Conservation (phyloP, 1,140 invertebrate genomes). For the Apis mellifera region Amel_HAv3.1 CM009943.2:3876001-3876500, state of each 20-base stretch:
- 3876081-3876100: slow-evolving; percentile 49
- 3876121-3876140: slow-evolving; percentile 20
- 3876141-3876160: slow-evolving; percentile 19
- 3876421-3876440: slow-evolving; percentile 36
- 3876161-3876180: background rate
- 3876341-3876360: slow-evolving; percentile 12
- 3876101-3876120: slow-evolving; percentile 50
- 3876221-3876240: background rate
- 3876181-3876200: background rate
- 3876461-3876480: background rate
- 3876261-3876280: background rate
- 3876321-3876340: slow-evolving; percentile 5
- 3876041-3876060: background rate
- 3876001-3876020: background rate
- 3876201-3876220: background rate
- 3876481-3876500: slow-evolving; percentile 14
- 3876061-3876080: slow-evolving; percentile 19
- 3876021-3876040: no score
- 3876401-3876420: slow-evolving; percentile 38
- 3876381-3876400: slow-evolving; percentile 23
- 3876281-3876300: background rate
- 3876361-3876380: slow-evolving; percentile 47
- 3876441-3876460: background rate
- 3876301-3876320: slow-evolving; percentile 38
- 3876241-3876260: slow-evolving; percentile 27